phyloP scores from a whole-genome alignment of 2,797 vertebrate species.

The Argentina silus region DNA sequence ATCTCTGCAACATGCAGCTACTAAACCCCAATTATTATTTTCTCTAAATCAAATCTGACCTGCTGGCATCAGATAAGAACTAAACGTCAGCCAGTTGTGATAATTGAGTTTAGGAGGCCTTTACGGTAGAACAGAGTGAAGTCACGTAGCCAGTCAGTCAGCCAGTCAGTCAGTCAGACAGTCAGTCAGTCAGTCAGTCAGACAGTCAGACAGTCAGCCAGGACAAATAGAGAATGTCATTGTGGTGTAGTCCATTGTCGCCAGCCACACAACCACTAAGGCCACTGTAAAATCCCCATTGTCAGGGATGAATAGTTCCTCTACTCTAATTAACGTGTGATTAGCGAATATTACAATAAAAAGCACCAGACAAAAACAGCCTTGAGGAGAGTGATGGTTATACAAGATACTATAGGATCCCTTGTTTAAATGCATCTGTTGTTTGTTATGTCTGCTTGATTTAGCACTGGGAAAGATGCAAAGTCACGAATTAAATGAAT shows the following conservation, averaged over 20 bases:
- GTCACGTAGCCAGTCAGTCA: background rate
- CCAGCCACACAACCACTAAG: conserved; percentile 44
- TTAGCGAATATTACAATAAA: conserved; percentile 58
- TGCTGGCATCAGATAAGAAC: background rate
- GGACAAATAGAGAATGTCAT: conserved; percentile 45
- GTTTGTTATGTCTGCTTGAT: background rate
- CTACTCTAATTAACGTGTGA: conserved; percentile 64
- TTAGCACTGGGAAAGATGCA: no score
- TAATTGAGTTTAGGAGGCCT: conserved; percentile 17
- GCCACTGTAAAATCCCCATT: conserved; percentile 68
- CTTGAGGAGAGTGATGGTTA: conserved; percentile 1
- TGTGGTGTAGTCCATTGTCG: conserved; percentile 40
- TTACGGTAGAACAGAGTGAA: background rate
- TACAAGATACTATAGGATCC: background rate
- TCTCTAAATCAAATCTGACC: conserved; percentile 3
- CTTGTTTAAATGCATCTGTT: conserved; percentile 9
- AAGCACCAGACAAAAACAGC: conserved; percentile 20
- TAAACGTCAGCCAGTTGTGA: conserved; percentile 19
- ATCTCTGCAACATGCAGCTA: conserved; percentile 10
- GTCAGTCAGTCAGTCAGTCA: background rate
- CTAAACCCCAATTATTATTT: conserved; percentile 24
- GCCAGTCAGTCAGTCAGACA: background rate
- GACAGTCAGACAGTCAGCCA: background rate
- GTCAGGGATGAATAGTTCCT: conserved; percentile 65
- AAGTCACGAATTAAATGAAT: no score